Percentiles rank a stretch among this genome's conserved stretches.
phyloP scores from a whole-genome alignment of 2,797 vertebrate genomes.

The Muscicapa comitata region DNA sequence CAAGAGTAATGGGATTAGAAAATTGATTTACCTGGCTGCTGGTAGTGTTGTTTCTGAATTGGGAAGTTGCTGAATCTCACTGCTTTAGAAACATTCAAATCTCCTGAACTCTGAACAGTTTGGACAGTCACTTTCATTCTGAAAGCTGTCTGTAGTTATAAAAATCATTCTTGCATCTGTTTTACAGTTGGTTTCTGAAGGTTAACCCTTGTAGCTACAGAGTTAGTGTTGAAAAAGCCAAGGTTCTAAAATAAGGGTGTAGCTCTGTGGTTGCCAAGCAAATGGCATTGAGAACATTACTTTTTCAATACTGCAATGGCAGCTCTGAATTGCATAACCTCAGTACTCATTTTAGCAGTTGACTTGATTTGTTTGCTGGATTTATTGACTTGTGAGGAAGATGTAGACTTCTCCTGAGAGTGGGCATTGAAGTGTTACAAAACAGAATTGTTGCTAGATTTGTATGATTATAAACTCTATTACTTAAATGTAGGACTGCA shows the following conservation, averaged over 20 bases:
- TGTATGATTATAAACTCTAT: neutral
- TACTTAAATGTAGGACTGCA: neutral
- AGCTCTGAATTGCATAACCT: neutral
- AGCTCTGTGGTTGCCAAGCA: neutral
- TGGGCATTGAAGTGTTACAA: neutral
- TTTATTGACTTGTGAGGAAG: neutral
- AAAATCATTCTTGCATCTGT: neutral
- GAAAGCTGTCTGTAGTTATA: neutral
- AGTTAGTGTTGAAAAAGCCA: neutral
- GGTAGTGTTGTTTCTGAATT: neutral
- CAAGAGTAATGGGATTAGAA: neutral
- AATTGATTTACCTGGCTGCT: neutral
- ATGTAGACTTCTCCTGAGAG: neutral
- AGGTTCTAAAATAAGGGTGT: neutral
- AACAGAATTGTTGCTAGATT: neutral
- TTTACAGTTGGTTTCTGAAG: neutral
- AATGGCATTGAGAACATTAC: rapidly evolving
- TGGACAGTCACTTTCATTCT: neutral
- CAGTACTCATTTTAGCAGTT: neutral
- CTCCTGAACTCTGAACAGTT: neutral
- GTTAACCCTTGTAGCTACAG: neutral
- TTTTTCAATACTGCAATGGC: neutral
- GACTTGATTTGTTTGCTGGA: neutral
- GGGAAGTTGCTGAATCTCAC: neutral
- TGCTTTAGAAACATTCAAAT: neutral